Conservation (phyloP, 30 jellyfish, hydroid and myxozoan species). For the Pelagia noctiluca region DNA sequence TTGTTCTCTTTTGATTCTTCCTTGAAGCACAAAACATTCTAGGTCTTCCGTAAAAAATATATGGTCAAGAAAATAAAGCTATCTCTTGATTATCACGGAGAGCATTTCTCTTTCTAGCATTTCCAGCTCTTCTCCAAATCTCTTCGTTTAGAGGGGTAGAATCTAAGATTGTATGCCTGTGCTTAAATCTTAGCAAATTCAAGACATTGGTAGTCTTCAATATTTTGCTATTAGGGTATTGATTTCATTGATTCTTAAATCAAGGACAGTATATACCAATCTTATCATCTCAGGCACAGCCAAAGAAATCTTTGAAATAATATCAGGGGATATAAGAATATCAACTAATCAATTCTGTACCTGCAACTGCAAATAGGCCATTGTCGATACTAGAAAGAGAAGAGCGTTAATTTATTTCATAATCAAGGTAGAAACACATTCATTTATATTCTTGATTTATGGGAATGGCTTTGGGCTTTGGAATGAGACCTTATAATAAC, state of each 20-base stretch:
- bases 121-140: no score
- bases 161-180: not conserved
- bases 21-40: no score
- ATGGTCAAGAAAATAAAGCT: no score
- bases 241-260: no score
- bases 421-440: not conserved
- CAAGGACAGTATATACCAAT: not conserved
- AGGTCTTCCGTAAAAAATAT: no score
- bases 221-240: no score
- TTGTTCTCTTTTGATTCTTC: no score
- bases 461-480: not conserved
- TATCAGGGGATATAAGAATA: not conserved
- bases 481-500: not conserved
- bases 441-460: not conserved
- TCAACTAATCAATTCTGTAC: not conserved
- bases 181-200: not conserved
- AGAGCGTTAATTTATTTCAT: not conserved
- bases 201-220: no score
- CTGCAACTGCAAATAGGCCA: slow-evolving; percentile 73
- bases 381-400: slow-evolving; percentile 14
- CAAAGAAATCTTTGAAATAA: not conserved
- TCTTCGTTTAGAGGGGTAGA: no score
- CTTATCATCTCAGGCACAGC: not conserved
- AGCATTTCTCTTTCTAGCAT: no score
- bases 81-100: no score